Evolutionary conservation across 2,113 vertebrate species (phyloP), one percentile per base, ranked within the genome.

Genomic region (Dipodomys spectabilis): DNA sequence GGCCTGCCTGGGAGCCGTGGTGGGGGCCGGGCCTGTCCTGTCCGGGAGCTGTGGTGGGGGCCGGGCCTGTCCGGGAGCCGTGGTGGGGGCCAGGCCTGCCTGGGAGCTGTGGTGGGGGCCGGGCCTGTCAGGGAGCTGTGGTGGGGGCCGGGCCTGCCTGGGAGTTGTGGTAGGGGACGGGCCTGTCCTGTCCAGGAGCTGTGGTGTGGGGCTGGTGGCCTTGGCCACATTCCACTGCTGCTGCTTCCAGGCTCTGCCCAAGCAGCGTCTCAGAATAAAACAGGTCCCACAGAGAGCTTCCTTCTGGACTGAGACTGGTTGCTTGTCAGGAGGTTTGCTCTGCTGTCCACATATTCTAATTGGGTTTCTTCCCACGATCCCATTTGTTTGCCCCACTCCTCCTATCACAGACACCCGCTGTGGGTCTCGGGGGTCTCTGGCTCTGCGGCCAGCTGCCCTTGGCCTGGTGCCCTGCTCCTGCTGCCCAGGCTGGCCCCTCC

Each of bases 191-290:
- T 1, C 0, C 7, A 1, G 49, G 86, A 32, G 35, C 62, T 25
- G 39, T 0, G 27, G 16, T 0, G 5, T 23, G 20, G 32, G 2
- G 30, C n/a, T 2, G 16, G 28, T 2, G 0, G 8, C 9, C 57
- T 7, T 19, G 10, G 28, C 35, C 19, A 20, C 25, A 0, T 16
- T 57, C 57, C 83, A 39, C 27, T 45, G 39, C 7, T 19, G 64
- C 18, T 10, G 15, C 75, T 30, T 30, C 20, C 22, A 64, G n/a
- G 30, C 4, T 25, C 20, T 28, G 5, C 86, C 73, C 9, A n/a
- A 72, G 39, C n/a, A 45, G 8, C 72, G 23, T 28, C 45, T 35
- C 30, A 39, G 23, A 62, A 39, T 0, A 2, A 30, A 44, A 19
- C 32, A 35, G 60, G 12, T 23, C 10, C 25, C 32, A 18, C 19